phyloP scores from a whole-genome alignment of 1,140 invertebrate genomes.

The Bombyx mandarina region DNA sequence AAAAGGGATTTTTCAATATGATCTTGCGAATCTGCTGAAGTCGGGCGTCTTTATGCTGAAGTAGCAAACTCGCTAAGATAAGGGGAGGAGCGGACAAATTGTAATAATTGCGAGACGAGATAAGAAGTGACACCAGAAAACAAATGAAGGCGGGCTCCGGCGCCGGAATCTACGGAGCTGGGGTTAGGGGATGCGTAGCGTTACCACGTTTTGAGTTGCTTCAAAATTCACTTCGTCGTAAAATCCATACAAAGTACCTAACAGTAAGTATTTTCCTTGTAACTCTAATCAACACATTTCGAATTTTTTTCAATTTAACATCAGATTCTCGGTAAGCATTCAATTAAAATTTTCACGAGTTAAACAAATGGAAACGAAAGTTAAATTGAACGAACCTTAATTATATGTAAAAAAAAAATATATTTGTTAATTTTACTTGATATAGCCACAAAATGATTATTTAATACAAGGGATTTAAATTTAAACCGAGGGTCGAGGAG shows the following conservation, averaged over 20 bases:
- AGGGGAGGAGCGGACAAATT: constrained; percentile 69
- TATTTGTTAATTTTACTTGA: constrained; percentile 22
- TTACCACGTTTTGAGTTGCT: constrained; percentile 30
- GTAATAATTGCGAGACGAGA: constrained; percentile 69
- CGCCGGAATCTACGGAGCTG: constrained; percentile 16
- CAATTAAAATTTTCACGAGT: too few relatives aligned
- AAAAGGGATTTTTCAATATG: constrained; percentile 55
- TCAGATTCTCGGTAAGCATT: too few relatives aligned
- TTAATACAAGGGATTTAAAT: constrained; percentile 48
- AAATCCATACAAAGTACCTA: too few relatives aligned
- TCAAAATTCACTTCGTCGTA: too few relatives aligned
- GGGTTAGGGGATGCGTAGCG: constrained; percentile 38
- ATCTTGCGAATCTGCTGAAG: constrained; percentile 63
- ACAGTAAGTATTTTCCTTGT: too few relatives aligned
- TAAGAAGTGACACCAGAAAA: constrained; percentile 69
- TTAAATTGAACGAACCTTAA: too few relatives aligned
- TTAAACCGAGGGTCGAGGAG: constrained; percentile 37
- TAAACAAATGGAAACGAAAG: too few relatives aligned
- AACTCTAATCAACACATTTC: too few relatives aligned
- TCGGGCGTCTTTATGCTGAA: constrained; percentile 61
- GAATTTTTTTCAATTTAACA: too few relatives aligned
- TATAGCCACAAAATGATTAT: constrained; percentile 32
- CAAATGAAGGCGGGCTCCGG: constrained; percentile 57
- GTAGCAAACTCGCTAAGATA: constrained; percentile 63
- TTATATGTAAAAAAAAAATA: neutral